Base-by-base conservation (phyloP, 2,888 invertebrate genomes). In the Nemotelus pantherinus region DNA sequence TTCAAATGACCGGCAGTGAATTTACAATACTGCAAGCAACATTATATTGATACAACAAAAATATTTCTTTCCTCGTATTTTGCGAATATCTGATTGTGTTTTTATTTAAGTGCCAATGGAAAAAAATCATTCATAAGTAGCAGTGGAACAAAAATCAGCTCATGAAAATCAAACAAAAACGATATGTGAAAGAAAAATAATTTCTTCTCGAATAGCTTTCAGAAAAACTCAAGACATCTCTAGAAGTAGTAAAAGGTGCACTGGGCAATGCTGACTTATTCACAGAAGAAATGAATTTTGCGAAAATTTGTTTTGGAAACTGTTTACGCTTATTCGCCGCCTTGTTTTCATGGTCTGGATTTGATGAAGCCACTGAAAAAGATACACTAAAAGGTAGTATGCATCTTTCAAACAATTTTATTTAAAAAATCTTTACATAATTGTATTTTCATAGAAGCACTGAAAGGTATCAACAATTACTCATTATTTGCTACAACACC, bases 321-420 rank as follows among this genome's bases (percentile, higher is more conserved):
- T 88, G 92, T 72, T 88, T 91, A 70, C 88, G 88, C 47, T 85
- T 92, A 65, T 85, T 90, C n/a, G 88, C 89, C 3, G 88, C 88
- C 70, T 90, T 90, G 82, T 91, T 92, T 79, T 90, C 90, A 83
- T 90, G 92, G 93, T 88, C 90, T 84, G 91, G 90, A 77, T 92
- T 92, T 82, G 88, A 87, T 79, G 90, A 88, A 82, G 87, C 86
- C 39, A 10, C 57, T 3, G 77, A 80, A 70, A 9, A 72, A 45
- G 47, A 45, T n/a, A 41, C 79, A 7, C 45, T 81, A 50, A 79
- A 78, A 77, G 75, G 80, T 79, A 53, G 1, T 47, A 50, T 41
- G 9, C n/a, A 58, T 57, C 47, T 68, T 3, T 53, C 10, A 25
- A 47, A 41, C 47, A 10, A 65, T 25, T 74, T 67, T 41, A 67